Percentiles rank a stretch among this genome's conserved stretches.
Conservation (phyloP, 2,113 vertebrate species). For the Ophthalmolycus amberensis region DNA sequence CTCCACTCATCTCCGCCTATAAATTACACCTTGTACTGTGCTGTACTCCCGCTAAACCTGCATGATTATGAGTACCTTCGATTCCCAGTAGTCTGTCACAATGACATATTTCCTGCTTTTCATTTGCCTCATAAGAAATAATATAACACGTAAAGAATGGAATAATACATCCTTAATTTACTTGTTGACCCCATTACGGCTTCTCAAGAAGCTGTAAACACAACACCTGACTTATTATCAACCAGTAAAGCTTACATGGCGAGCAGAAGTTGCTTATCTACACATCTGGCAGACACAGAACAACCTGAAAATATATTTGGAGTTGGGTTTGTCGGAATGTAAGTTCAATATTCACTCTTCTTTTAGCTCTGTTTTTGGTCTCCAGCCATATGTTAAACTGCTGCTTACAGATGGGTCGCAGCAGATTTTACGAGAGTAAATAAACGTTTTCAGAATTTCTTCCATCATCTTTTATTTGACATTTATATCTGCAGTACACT, state of each 20-base stretch:
- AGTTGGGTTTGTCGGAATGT: too few species aligned
- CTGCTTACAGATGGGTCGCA: too few species aligned
- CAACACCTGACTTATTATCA: neutral
- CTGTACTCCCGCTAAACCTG: slow-evolving; percentile 53
- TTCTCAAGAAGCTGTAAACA: neutral
- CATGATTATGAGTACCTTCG: slow-evolving; percentile 6
- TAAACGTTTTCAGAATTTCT: neutral
- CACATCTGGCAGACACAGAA: neutral
- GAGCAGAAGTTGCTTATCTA: neutral
- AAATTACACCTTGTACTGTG: slow-evolving; percentile 52
- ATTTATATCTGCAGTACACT: neutral
- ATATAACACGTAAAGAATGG: neutral
- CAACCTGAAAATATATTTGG: too few species aligned
- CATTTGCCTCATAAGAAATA: neutral
- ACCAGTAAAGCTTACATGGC: neutral
- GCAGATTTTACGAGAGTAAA: neutral
- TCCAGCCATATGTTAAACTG: too few species aligned
- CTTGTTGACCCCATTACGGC: neutral
- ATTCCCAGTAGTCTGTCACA: slow-evolving; percentile 13
- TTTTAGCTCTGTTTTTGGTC: too few species aligned
- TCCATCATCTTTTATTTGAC: neutral
- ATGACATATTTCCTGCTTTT: neutral
- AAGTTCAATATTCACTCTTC: too few species aligned
- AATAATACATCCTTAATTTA: neutral
- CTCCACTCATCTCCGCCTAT: slow-evolving; percentile 42